These are phyloP conservation scores for Brachypalpus laphriformis DNA, from an alignment of 2,888 invertebrate genomes.

Conservation along the genomic window DNA sequence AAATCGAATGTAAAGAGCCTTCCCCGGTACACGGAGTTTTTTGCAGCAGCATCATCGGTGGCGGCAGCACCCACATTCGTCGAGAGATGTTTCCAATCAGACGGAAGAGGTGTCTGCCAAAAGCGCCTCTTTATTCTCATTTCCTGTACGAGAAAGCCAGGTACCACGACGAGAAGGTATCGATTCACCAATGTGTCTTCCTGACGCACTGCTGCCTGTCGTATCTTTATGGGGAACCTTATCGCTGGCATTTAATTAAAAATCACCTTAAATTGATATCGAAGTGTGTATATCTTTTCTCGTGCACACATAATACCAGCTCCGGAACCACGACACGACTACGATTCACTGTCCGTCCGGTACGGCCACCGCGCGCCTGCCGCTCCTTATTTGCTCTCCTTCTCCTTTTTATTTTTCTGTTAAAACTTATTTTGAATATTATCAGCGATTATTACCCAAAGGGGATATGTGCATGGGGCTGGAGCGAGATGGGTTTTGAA, in stretches of 20 bases:
- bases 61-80: slow-evolving; percentile 59
- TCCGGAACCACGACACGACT: background rate
- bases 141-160: slow-evolving; percentile 55
- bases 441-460: slow-evolving; percentile 71
- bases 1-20: slow-evolving; percentile 59
- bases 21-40: background rate
- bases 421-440: slow-evolving; percentile 74
- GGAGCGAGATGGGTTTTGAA: slow-evolving; percentile 52
- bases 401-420: slow-evolving; percentile 29
- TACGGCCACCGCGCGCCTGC: background rate
- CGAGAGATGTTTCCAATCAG: slow-evolving; percentile 48
- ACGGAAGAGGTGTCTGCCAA: slow-evolving; percentile 66
- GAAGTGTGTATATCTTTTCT: slow-evolving; percentile 57
- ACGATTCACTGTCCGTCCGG: slow-evolving; percentile 22
- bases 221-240: slow-evolving; percentile 70
- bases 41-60: slow-evolving; percentile 1
- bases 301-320: slow-evolving; percentile 9
- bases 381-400: slow-evolving; percentile 47
- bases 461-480: slow-evolving; percentile 59
- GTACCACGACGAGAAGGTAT: slow-evolving; percentile 11
- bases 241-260: slow-evolving; percentile 73
- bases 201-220: slow-evolving; percentile 58
- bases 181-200: slow-evolving; percentile 34
- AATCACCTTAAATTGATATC: slow-evolving; percentile 74
- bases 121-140: slow-evolving; percentile 65